A percentile compares a stretch with the other conserved stretches of the same genome.
phyloP scores from a whole-genome alignment of 2,797 vertebrate species.

The Sebastes iracundus region DNA sequence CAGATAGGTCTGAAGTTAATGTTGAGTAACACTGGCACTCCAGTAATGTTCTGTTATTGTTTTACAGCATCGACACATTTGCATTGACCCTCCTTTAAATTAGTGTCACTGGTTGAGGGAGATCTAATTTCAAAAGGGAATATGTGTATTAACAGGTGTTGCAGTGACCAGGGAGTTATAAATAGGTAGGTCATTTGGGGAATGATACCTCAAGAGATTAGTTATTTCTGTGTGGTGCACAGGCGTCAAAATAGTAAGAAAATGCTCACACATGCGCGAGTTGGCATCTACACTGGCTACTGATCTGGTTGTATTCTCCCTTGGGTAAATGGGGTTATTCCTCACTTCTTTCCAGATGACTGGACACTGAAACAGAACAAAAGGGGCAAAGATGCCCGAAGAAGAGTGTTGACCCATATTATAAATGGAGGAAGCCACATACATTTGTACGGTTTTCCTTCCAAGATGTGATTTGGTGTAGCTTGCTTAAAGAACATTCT shows the following conservation, averaged over 20 bases:
- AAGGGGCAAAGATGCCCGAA: not conserved
- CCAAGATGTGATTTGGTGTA: not conserved
- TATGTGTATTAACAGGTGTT: not conserved
- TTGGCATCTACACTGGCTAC: not conserved
- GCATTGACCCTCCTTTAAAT: not conserved
- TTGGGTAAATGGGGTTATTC: slow-evolving; percentile 21
- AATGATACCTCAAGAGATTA: not conserved
- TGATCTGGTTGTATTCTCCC: slow-evolving; percentile 10
- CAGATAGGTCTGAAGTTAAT: not conserved
- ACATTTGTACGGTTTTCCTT: slow-evolving; percentile 1
- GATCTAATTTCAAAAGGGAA: not conserved
- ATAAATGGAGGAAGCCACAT: not conserved
- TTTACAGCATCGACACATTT: not conserved
- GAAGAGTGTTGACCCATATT: slow-evolving; percentile 26
- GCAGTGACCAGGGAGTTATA: not conserved
- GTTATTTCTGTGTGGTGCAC: not conserved
- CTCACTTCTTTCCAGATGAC: slow-evolving; percentile 38
- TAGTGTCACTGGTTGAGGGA: not conserved
- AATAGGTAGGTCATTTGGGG: not conserved
- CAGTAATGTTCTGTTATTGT: not conserved
- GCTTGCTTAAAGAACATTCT: slow-evolving; percentile 1
- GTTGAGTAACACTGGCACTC: not conserved
- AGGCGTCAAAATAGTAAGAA: not conserved
- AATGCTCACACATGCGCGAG: not conserved
- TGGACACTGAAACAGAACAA: slow-evolving; percentile 28